Evolutionary conservation across 2,797 vertebrate species (phyloP).

Genomic region (Tapirus indicus): DNA sequence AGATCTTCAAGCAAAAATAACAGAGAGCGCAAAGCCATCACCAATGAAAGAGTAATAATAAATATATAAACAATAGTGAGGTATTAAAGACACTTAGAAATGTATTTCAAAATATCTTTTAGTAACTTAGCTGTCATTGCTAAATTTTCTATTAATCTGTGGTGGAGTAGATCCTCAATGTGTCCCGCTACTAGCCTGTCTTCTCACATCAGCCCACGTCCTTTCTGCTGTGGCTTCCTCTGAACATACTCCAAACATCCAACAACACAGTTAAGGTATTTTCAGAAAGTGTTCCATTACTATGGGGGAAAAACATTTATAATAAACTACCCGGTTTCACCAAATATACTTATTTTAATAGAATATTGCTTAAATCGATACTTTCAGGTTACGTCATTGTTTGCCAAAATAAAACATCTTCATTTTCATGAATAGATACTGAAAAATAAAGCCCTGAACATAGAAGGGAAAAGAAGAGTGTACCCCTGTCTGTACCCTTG

Average conservation of each 20-base stretch:
- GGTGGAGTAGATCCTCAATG: not conserved
- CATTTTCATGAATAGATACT: not conserved
- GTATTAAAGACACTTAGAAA: conserved; percentile 2
- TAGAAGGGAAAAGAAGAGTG: not conserved
- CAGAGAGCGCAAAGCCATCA: not conserved
- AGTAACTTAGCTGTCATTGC: not conserved
- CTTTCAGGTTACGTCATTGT: not conserved
- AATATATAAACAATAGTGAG: not conserved
- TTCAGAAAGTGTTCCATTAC: not conserved
- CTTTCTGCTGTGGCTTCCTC: not conserved
- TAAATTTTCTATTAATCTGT: not conserved
- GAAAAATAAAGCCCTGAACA: not conserved
- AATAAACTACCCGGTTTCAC: not conserved
- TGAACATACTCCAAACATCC: not conserved
- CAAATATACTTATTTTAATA: conserved; percentile 6
- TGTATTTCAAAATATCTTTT: not conserved
- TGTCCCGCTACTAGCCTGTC: not conserved
- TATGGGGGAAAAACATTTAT: not conserved
- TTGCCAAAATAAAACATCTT: not conserved
- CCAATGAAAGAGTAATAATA: not conserved
- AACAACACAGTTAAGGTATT: not conserved
- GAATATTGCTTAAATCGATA: conserved; percentile 5
- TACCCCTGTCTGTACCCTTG: not conserved
- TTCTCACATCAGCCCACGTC: not conserved
- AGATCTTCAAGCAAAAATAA: not conserved